Evolutionary conservation across 1,140 invertebrate species (phyloP).

Genomic region (Drosophila biarmipes): DNA sequence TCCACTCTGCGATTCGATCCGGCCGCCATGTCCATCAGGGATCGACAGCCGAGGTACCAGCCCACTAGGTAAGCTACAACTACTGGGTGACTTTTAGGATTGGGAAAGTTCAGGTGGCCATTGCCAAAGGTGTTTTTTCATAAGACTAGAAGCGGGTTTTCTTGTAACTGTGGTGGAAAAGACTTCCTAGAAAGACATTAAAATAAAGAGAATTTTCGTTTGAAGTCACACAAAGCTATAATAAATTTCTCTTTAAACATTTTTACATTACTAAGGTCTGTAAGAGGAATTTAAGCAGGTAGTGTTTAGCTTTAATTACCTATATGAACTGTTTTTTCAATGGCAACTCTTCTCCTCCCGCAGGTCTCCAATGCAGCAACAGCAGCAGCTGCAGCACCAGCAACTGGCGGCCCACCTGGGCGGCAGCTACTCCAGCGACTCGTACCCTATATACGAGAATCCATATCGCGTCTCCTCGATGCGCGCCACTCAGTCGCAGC

Average conservation of each 20-base stretch:
- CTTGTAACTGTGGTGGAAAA: no score
- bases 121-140: background rate
- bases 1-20: conserved; percentile 54
- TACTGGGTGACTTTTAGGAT: no score
- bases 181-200: no score
- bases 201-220: no score
- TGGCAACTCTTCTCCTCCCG: background rate
- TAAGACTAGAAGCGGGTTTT: no score
- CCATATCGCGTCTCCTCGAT: conserved; percentile 77
- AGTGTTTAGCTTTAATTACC: background rate
- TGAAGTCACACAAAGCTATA: no score
- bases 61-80: conserved; percentile 40
- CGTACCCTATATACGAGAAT: conserved; percentile 83
- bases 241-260: background rate
- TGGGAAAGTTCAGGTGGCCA: background rate
- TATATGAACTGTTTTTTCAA: background rate
- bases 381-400: conserved; percentile 48
- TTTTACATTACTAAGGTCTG: background rate
- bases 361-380: conserved; percentile 59
- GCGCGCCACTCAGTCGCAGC: conserved; percentile 70
- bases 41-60: conserved; percentile 58
- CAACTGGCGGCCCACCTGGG: conserved; percentile 52
- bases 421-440: conserved; percentile 74
- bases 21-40: conserved; percentile 45
- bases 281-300: background rate